A percentile compares a stretch with the other conserved stretches of the same genome.
phyloP scores from a whole-genome alignment of 2,888 invertebrate species.

The Salticus scenicus region DNA sequence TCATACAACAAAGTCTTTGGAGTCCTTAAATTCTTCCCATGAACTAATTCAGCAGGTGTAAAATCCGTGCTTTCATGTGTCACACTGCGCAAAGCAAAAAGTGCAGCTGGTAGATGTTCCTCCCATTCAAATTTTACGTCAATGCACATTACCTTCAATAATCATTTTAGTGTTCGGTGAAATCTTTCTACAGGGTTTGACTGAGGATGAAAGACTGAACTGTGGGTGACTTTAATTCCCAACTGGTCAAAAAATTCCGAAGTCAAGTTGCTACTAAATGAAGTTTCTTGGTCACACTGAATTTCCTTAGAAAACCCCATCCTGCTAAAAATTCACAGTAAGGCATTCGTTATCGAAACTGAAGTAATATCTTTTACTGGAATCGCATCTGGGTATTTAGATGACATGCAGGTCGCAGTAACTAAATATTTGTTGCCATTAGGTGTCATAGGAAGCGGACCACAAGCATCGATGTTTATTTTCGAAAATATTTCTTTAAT shows the following conservation, averaged over 20 bases:
- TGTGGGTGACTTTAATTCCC: background rate
- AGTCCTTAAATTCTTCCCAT: conserved; percentile 16
- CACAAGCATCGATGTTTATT: too few species aligned
- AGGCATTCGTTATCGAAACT: background rate
- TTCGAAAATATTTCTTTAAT: too few species aligned
- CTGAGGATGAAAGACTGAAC: conserved; percentile 2
- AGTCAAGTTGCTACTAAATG: background rate
- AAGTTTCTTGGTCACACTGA: background rate
- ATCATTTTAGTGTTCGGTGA: background rate
- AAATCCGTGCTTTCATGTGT: conserved; percentile 12
- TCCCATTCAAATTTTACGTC: background rate
- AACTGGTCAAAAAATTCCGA: background rate
- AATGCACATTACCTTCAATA: conserved; percentile 9
- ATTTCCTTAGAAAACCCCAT: background rate
- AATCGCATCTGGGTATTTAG: background rate
- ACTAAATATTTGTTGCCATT: too few species aligned
- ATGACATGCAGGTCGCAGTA: too few species aligned
- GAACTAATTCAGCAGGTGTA: conserved; percentile 1
- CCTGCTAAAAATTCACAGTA: background rate
- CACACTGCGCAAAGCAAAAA: background rate
- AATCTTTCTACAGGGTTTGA: conserved; percentile 4
- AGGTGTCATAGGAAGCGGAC: too few species aligned
- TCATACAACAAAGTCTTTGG: conserved; percentile 6
- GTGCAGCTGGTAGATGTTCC: background rate
- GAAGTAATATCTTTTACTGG: background rate